Evolutionary conservation across 2,888 invertebrate species (phyloP), one percentile per base, ranked within the genome.

Genomic region (Elaeidobius kamerunicus): DNA sequence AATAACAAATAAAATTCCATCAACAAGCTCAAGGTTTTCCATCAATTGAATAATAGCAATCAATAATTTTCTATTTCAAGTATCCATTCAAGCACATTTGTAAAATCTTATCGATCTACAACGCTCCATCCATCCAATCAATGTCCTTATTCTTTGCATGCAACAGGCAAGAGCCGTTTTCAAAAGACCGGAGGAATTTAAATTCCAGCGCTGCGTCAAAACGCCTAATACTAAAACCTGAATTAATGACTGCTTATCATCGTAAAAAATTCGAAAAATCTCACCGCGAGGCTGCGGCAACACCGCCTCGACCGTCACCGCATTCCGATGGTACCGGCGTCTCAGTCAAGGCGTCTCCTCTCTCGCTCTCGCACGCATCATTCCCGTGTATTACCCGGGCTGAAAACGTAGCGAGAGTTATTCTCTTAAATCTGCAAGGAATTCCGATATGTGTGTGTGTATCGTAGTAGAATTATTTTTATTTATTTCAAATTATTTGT

Each of bases 251-350:
- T 40, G 45, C 45, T 52, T 52, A 45, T 45, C 46, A 44, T 48
- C 44, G 14, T 42, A 57, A 57, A 57, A 57, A 57, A 57, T 54
- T 43, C 46, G 45, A 57, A 57, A 57, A 57, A 57, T 57, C 45
- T 50, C 51, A 36, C 43, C 34, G n/a, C n/a, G 47, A 38, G 46
- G 52, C 49, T 54, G 41, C 47, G 59, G 59, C 59, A 59, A 59
- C 57, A 50, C 17, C 56, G 57, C 57, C 7, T 60, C 63, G 65
- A 65, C 65, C 65, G 63, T 64, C 65, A 65, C 65, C 64, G 65
- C 65, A 65, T 65, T 65, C 65, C 65, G 51, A 52, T 50, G 58
- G 51, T 60, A 50, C 57, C 41, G 47, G 47, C 60, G 42, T 62
- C 61, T 60, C 61, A 56, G 52, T 64, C 55, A 27, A 43, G 18